Evolutionary conservation across 2,888 invertebrate genomes (phyloP).

Genomic region (Tortricodes alternella): DNA sequence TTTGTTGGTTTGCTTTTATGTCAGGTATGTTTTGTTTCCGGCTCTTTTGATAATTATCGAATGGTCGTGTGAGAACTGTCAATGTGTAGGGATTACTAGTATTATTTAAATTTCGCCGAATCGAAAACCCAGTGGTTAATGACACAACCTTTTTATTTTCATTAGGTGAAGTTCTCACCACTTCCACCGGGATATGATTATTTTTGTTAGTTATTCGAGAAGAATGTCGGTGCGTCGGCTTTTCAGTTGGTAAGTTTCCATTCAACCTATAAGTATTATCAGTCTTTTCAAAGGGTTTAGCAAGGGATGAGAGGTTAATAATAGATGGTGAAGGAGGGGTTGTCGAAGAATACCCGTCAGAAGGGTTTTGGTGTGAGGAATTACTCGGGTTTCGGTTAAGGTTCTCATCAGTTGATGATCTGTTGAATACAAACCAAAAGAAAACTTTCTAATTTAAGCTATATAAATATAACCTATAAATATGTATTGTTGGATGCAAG

Average conservation of each 20-base stretch:
- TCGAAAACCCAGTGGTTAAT: constrained; percentile 77
- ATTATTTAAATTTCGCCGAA: constrained; percentile 68
- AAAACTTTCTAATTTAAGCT: constrained; percentile 74
- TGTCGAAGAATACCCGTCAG: constrained; percentile 57
- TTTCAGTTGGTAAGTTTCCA: constrained; percentile 65
- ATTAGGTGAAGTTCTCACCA: constrained; percentile 50
- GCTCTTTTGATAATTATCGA: constrained; percentile 48
- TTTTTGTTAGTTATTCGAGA: constrained; percentile 62
- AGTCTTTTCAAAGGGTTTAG: constrained; percentile 78
- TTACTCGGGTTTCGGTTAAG: constrained; percentile 62
- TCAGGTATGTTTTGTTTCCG: constrained; percentile 38
- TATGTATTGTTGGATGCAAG: constrained; percentile 25
- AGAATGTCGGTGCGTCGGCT: constrained; percentile 51
- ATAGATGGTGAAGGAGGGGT: constrained; percentile 52
- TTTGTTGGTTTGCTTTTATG: constrained; percentile 20
- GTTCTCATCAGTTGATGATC: constrained; percentile 81
- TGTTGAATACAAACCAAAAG: constrained; percentile 82
- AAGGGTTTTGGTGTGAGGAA: constrained; percentile 71
- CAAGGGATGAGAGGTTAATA: constrained; percentile 73
- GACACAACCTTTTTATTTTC: constrained; percentile 64
- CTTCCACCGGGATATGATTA: constrained; percentile 52
- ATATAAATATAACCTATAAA: constrained; percentile 39
- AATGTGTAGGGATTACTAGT: constrained; percentile 72
- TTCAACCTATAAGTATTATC: constrained; percentile 65
- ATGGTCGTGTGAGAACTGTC: constrained; percentile 68